Base-by-base conservation (phyloP, 37 sponge, comb jelly and placozoan species). In the Bolinopsis microptera region DNA sequence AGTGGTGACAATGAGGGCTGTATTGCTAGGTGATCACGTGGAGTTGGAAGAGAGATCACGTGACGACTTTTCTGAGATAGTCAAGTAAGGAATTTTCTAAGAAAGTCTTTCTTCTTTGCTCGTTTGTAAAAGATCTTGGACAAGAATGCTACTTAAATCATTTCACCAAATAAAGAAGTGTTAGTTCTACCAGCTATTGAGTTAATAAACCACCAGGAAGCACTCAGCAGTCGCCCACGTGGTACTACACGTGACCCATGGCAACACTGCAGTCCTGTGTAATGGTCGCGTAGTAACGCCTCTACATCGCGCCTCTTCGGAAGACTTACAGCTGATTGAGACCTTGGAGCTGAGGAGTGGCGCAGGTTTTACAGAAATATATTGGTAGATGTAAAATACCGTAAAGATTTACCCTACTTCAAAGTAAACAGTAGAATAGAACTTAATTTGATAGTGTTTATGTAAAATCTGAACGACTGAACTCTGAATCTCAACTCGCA, bases 241-340 rank as follows among this genome's bases (percentile, higher is more conserved):
- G 34, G 61, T 86, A 3, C 35, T 86, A 8, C 41, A 86, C 23
- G 61, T 41, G n/a, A 16, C 90, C 5, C 33, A 1, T 34, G 80
- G 37, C 35, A 28, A 35, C 25, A 9, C 61, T 41, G 90, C 90
- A 0, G 61, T 86, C 0, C 26, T 86, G 26, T 86, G 90, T 86
- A 86, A 86, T 24, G 90, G 90, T 21, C 41, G 90, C n/a, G 90
- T 86, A n/a, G 61, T 86, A 18, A 34, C 48, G 8, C 90, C 90
- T 0, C 61, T 41, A 18, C 13, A 40, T 8, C 26, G 30, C 26
- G 31, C 30, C 48, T n/a, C 32, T 23, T 28, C 61, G 18, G 38
- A 86, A 40, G 90, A 86, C 61, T 33, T 86, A 1, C n/a, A 36
- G 21, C 90, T 86, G 3, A 23, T 86, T 3, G 90, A 86, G 61